Evolutionary conservation across 2,797 vertebrate species (phyloP), one percentile per base, ranked within the genome.

Genomic region (Periparus ater): DNA sequence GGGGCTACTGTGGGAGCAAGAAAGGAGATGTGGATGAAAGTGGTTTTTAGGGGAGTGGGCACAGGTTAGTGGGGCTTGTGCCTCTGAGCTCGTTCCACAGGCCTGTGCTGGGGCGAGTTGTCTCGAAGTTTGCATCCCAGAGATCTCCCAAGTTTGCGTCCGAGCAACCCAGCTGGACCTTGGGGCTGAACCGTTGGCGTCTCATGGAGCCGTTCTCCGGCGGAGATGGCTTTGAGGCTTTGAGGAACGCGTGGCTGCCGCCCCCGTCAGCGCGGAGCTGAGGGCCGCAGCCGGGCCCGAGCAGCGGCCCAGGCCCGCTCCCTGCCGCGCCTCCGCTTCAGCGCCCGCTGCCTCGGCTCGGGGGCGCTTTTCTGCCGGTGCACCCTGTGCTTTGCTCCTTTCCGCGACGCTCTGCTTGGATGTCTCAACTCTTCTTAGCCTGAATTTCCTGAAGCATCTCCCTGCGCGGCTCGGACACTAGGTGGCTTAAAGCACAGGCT

Each of bases 401-500:
- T 20, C 54, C 32, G 4, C n/a, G 19, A 32, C 36, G 4, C 4
- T 11, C 36, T 10, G 7, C 3, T 5, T 11, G 84, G 47, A 10
- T 73, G 65, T 26, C 81, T 22, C 76, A 16, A 4, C 42, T 44
- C 62, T 57, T 50, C 32, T 42, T 40, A 6, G 42, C 60, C 83
- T 7, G 55, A 14, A 3, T 91, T 77, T 51, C 77, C 79, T 9
- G 22, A 5, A 73, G 68, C 61, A 2, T 67, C 51, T 77, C 82
- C 88, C 25, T 72, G 76, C 91, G 63, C 95, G 4, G 82, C 93
- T 94, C 58, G 95, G 97, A 97, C 98, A 97, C 98, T 98, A 98
- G 98, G 98, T 97, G 98, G 98, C 98, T 97, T 93, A 51, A 25
- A 87, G 88, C 40, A 60, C 86, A 85, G 91, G 82, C 94, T 60